Conservation (phyloP, 2,113 vertebrate genomes). For the Murina feae region DNA sequence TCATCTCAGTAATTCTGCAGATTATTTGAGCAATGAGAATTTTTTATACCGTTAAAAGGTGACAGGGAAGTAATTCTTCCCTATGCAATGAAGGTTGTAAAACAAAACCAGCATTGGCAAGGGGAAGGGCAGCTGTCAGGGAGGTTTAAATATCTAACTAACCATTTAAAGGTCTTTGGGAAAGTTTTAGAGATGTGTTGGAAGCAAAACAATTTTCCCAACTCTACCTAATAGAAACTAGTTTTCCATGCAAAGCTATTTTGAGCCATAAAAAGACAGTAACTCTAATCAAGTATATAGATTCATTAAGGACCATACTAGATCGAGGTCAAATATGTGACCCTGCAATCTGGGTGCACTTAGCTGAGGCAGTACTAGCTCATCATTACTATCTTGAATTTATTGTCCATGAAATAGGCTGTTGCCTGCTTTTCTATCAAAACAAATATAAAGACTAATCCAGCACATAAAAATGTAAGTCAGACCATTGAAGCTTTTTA, state of each 20-base stretch:
- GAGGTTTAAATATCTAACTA: neutral
- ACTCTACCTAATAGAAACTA: slow-evolving; percentile 60
- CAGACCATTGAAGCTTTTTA: slow-evolving; percentile 71
- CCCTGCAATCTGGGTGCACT: slow-evolving; percentile 80
- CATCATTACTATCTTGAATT: slow-evolving; percentile 84
- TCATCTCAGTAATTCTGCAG: neutral
- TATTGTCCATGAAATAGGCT: slow-evolving; percentile 85
- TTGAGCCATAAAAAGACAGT: slow-evolving; percentile 78
- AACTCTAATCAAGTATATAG: slow-evolving; percentile 81
- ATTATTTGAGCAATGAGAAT: neutral
- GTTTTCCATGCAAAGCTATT: slow-evolving; percentile 77
- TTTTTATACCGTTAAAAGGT: neutral
- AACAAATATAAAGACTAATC: slow-evolving; percentile 85
- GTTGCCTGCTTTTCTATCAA: slow-evolving; percentile 83
- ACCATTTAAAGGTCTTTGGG: slow-evolving; percentile 15
- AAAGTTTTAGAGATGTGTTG: slow-evolving; percentile 60
- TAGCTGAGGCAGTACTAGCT: slow-evolving; percentile 79
- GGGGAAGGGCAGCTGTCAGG: neutral
- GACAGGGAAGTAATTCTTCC: neutral
- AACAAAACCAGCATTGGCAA: neutral
- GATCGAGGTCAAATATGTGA: slow-evolving; percentile 80
- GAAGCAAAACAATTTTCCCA: slow-evolving; percentile 56
- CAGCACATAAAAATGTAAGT: slow-evolving; percentile 78
- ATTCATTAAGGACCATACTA: slow-evolving; percentile 81
- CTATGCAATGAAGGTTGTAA: neutral